Evolutionary conservation across 2,888 invertebrate species (phyloP).

Genomic region (Thelaira solivaga): DNA sequence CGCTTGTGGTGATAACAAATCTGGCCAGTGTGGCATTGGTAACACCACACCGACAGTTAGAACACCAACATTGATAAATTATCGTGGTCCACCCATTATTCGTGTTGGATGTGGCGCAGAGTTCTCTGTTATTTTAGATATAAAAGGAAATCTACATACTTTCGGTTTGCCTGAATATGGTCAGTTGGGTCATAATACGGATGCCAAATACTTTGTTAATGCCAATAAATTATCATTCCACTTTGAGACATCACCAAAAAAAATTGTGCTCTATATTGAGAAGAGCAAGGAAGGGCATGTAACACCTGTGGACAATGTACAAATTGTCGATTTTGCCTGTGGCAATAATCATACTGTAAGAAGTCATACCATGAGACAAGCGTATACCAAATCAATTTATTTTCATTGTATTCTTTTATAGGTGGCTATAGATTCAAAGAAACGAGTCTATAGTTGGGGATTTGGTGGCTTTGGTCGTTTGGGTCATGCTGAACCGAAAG

Average conservation of each 20-base stretch:
- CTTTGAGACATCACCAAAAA: conserved; percentile 90
- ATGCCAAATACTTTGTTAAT: conserved; percentile 95
- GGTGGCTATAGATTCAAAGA: conserved; percentile 92
- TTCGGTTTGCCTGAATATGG: conserved; percentile 96
- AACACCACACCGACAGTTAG: conserved; percentile 79
- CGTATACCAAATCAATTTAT: background rate
- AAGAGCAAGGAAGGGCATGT: conserved; percentile 91
- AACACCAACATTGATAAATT: conserved; percentile 82
- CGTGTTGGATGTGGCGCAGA: conserved; percentile 95
- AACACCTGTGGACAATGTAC: conserved; percentile 88
- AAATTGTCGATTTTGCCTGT: conserved; percentile 92
- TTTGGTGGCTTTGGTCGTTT: conserved; percentile 96
- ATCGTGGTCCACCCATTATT: conserved; percentile 90
- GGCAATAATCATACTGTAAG: conserved; percentile 92
- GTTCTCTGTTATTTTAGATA: conserved; percentile 93
- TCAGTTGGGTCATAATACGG: conserved; percentile 94
- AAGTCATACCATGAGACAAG: background rate
- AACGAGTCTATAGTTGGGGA: conserved; percentile 95
- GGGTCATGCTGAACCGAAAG: conserved; percentile 94
- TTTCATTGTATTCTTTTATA: conserved; percentile 68
- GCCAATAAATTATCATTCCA: conserved; percentile 92
- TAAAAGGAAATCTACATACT: conserved; percentile 91
- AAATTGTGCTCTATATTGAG: conserved; percentile 91
- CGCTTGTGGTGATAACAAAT: conserved; percentile 93
- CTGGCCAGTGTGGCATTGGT: conserved; percentile 94